Evolutionary conservation across 53 echinoderm and acorn worm species (phyloP).

Genomic region (Holothuria leucospilota): DNA sequence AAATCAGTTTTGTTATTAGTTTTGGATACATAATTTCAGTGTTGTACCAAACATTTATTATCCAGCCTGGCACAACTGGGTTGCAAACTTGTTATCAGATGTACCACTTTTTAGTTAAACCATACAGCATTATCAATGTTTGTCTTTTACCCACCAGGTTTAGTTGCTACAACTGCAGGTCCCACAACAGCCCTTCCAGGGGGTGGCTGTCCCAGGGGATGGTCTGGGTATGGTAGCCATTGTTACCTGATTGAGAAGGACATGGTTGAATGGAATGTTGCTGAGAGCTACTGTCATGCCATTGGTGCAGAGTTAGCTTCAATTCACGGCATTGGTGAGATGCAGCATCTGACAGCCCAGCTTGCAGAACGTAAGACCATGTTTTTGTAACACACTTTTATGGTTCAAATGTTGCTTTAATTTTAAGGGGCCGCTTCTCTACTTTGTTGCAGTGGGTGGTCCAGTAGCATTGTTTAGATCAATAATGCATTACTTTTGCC

Average conservation of each 20-base stretch:
- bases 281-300: conserved; percentile 45
- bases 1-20: too few relatives aligned
- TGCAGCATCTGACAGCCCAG: conserved; percentile 49
- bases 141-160: background rate
- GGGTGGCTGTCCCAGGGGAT: conserved; percentile 57
- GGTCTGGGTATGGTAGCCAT: conserved; percentile 65
- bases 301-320: conserved; percentile 61
- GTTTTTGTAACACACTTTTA: background rate
- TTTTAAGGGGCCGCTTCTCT: too few relatives aligned
- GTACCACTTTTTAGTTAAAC: too few relatives aligned
- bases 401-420: too few relatives aligned
- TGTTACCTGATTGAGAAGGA: conserved; percentile 73
- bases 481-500: too few relatives aligned
- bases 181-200: conserved; percentile 52
- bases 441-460: too few relatives aligned
- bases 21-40: too few relatives aligned
- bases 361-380: conserved; percentile 32
- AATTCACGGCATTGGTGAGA: conserved; percentile 63
- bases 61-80: too few relatives aligned
- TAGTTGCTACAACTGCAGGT: background rate
- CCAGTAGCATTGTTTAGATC: too few relatives aligned
- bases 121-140: too few relatives aligned
- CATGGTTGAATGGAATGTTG: conserved; percentile 49
- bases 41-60: too few relatives aligned
- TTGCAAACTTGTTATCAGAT: too few relatives aligned